A percentile compares a stretch with the other conserved stretches of the same genome.
phyloP scores from a whole-genome alignment of 2,113 vertebrate species.

The Oryzias melastigma region DNA sequence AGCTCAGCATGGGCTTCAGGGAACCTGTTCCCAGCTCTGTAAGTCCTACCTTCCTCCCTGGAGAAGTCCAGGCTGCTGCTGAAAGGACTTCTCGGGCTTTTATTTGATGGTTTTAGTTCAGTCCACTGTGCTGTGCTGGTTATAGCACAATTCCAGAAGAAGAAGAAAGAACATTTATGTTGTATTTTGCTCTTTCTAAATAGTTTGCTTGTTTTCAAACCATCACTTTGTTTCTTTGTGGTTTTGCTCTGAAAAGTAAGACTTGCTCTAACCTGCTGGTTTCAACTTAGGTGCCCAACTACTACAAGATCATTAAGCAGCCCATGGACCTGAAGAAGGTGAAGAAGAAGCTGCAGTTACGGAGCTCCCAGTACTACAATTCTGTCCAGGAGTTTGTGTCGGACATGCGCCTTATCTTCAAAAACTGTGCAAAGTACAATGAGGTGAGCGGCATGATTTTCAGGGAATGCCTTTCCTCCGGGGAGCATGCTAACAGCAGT shows the following conservation, averaged over 20 bases:
- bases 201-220: not conserved
- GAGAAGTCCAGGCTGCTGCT: too few species aligned
- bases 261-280: not conserved
- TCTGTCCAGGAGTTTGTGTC: conserved; percentile 90
- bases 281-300: conserved; percentile 90
- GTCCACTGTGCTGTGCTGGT: too few species aligned
- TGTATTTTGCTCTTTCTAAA: too few species aligned
- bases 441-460: conserved; percentile 90
- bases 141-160: too few species aligned
- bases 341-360: conserved; percentile 92
- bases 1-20: conserved; percentile 95
- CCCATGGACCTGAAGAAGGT: conserved; percentile 96
- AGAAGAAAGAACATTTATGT: not conserved
- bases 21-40: conserved; percentile 93
- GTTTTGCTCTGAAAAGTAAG: not conserved
- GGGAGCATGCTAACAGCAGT: too few species aligned
- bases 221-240: too few species aligned
- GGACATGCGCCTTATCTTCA: conserved; percentile 94
- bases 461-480: too few species aligned
- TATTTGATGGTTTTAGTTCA: too few species aligned
- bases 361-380: conserved; percentile 92
- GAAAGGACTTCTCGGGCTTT: too few species aligned
- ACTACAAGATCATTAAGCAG: conserved; percentile 98
- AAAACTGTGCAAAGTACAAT: conserved; percentile 98
- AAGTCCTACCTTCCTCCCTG: conserved; percentile 69